phyloP scores from a whole-genome alignment of 2,113 vertebrate species.

The Oreochromis tanganicae region DNA sequence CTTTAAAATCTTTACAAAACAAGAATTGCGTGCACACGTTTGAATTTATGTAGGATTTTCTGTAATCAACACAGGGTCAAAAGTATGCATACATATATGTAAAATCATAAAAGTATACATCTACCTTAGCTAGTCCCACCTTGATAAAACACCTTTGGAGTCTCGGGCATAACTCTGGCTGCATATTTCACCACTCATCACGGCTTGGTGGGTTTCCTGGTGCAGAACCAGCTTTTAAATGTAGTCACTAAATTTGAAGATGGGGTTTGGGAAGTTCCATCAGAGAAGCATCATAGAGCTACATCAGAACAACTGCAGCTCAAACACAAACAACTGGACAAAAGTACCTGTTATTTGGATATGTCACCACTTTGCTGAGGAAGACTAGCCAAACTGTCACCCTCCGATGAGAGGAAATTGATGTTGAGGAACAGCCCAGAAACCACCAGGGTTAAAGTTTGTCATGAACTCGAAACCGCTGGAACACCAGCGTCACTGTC shows the following conservation, averaged over 20 bases:
- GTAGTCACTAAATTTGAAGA: background rate
- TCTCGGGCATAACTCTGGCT: background rate
- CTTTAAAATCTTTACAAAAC: background rate
- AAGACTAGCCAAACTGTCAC: background rate
- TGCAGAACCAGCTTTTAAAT: background rate
- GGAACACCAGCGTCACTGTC: background rate
- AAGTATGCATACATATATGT: background rate
- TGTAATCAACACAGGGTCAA: background rate
- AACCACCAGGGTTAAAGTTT: background rate
- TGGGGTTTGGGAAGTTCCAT: background rate
- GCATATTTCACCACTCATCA: background rate
- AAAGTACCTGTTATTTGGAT: background rate
- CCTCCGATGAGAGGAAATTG: background rate
- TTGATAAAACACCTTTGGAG: background rate
- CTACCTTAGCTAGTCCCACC: background rate
- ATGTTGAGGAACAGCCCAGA: background rate
- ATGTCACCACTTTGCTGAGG: background rate
- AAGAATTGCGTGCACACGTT: background rate
- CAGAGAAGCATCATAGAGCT: background rate
- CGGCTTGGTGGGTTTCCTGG: background rate
- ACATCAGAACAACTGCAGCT: background rate
- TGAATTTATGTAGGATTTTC: background rate
- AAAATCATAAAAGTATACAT: background rate
- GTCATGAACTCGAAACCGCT: background rate
- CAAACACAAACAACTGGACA: background rate